phyloP scores from a whole-genome alignment of 2,888 invertebrate genomes.

The Phortica magna region DNA sequence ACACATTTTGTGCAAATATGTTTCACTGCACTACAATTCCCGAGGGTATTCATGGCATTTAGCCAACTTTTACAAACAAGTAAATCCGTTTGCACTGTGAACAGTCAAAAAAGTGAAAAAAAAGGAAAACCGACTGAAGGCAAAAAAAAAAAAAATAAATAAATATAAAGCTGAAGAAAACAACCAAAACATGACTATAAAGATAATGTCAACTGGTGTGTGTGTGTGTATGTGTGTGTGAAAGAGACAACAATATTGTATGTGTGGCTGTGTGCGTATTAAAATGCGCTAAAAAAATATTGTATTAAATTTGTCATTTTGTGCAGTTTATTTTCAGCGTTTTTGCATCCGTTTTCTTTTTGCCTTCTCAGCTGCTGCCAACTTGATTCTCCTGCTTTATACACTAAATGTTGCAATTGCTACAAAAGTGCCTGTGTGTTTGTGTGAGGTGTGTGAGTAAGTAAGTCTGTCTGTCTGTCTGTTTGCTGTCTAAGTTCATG shows the following conservation, averaged over 20 bases:
- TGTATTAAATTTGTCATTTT: conserved; percentile 29
- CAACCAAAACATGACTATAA: not conserved
- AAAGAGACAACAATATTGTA: not conserved
- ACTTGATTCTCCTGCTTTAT: not conserved
- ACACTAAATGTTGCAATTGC: not conserved
- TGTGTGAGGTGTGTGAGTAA: not conserved
- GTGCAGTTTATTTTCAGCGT: conserved; percentile 17
- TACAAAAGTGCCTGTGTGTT: not conserved
- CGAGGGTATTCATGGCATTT: conserved; percentile 33
- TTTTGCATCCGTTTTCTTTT: not conserved
- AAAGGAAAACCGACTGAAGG: not conserved
- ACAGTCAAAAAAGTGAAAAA: not conserved
- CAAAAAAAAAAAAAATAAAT: conserved; percentile 10
- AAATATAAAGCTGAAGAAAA: not conserved
- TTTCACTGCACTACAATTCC: conserved; percentile 19
- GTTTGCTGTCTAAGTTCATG: conserved; percentile 26
- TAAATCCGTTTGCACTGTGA: conserved; percentile 16
- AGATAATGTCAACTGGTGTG: not conserved
- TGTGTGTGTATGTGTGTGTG: not conserved
- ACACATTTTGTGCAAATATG: conserved; percentile 23
- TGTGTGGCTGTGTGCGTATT: not conserved
- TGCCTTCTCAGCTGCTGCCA: not conserved
- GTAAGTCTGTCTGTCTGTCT: not conserved
- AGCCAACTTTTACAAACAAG: conserved; percentile 37
- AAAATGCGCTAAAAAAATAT: conserved; percentile 29